Percentiles rank a stretch among this genome's conserved stretches.
phyloP scores from a whole-genome alignment of 2,888 invertebrate species.

The Stegana nigrithorax region DNA sequence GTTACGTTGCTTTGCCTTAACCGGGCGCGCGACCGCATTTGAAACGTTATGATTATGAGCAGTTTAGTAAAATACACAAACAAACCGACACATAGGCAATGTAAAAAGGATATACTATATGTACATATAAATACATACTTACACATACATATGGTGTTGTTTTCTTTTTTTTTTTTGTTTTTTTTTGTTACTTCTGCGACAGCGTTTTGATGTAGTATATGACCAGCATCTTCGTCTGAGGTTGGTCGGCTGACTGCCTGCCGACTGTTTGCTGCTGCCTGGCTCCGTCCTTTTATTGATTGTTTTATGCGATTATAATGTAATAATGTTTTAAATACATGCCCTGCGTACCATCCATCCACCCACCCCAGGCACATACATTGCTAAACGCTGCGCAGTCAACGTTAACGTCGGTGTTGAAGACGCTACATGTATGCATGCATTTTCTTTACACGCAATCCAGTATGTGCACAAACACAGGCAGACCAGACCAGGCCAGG shows the following conservation, averaged over 20 bases:
- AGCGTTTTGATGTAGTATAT: constrained; percentile 23
- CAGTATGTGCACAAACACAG: too few relatives aligned
- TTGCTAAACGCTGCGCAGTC: not conserved
- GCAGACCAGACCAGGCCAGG: too few relatives aligned
- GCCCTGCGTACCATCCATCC: too few relatives aligned
- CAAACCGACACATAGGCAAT: not conserved
- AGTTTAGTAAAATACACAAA: constrained; percentile 36
- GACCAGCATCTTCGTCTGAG: too few relatives aligned
- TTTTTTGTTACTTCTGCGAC: not conserved
- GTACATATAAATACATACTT: not conserved
- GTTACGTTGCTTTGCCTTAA: too few relatives aligned
- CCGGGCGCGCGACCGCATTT: constrained; percentile 8
- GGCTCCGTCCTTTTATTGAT: constrained; percentile 56
- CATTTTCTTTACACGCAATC: too few relatives aligned
- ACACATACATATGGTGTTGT: not conserved
- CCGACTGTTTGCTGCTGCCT: constrained; percentile 20
- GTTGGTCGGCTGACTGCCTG: too few relatives aligned
- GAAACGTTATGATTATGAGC: constrained; percentile 47
- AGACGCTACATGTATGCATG: not conserved
- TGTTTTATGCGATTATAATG: constrained; percentile 65
- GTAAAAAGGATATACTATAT: not conserved
- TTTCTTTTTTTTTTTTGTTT: not conserved
- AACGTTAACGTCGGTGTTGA: not conserved
- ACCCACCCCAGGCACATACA: constrained; percentile 20
- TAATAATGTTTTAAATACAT: constrained; percentile 57